Conservation (phyloP, 1,140 invertebrate genomes). For the Pachyrhynchus sulphureomaculatus region DNA sequence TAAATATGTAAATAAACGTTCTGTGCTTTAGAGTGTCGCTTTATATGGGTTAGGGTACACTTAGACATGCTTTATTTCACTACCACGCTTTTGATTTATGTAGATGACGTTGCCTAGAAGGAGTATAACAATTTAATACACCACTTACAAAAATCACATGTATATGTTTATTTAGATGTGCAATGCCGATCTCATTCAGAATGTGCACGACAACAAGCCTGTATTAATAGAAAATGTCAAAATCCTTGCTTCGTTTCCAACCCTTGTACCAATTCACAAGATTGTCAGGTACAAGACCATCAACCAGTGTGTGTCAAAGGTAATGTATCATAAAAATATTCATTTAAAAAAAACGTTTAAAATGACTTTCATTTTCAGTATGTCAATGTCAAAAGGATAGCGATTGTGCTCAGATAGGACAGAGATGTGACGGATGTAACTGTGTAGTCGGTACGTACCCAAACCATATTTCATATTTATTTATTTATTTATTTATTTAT, state of each 20-base stretch:
- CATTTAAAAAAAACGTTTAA: background rate
- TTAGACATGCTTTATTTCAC: background rate
- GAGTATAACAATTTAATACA: background rate
- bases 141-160: background rate
- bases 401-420: conserved; percentile 60
- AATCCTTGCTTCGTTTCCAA: conserved; percentile 63
- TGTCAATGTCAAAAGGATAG: conserved; percentile 66
- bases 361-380: conserved; percentile 52
- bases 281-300: conserved; percentile 76
- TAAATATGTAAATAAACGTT: conserved; percentile 27
- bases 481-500: too few species aligned
- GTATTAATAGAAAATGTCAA: conserved; percentile 72
- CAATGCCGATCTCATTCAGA: conserved; percentile 69
- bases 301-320: conserved; percentile 77
- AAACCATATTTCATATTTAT: background rate
- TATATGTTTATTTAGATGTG: conserved; percentile 57
- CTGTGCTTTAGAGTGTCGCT: background rate
- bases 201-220: conserved; percentile 74
- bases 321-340: conserved; percentile 45
- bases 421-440: conserved; percentile 66
- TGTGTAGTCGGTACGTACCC: conserved; percentile 60
- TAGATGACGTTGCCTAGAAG: background rate
- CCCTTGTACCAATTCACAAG: conserved; percentile 65
- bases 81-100: background rate
- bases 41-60: background rate